Base-by-base conservation (phyloP, 2,888 invertebrate species). In the Anthrax anthrax region DNA sequence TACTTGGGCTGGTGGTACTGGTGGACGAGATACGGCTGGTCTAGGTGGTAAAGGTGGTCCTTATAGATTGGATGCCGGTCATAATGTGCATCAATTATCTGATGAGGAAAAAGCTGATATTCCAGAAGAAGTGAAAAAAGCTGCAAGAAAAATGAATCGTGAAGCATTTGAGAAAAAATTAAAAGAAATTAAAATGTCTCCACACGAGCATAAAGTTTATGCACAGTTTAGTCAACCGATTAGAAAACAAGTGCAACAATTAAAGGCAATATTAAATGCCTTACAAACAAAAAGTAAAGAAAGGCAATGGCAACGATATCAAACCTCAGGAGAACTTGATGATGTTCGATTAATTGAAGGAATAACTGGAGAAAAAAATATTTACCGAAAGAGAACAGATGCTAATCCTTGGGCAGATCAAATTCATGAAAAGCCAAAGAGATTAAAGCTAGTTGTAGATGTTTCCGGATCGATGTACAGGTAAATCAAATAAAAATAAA, bases 391-490 rank as follows among this genome's bases (percentile, higher is more conserved):
- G 13, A 72, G 94, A 37, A 76, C 82, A 4, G 90, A 91, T 52
- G 83, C 85, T 53, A 84, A 87, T 58, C 91, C 94, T 0, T 91
- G 92, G 63, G 73, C 85, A 13, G 95, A 94, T 41, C 75, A 87
- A 18, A 86, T 87, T 1, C 88, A 88, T 51, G 77, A 84, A 52
- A 85, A 84, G 59, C 92, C 96, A 3, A 97, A 96, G 67, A 72
- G 88, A 4, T 71, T 95, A 39, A 76, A 85, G 47, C 71, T 95
- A 0, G 81, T 95, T 0, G 80, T 90, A 0, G 97, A 97, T 67
- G 92, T 95, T 0, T 94, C 92, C 3, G 96, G 95, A 4, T 92
- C 91, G 54, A 96, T 96, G 95, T 96, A 96, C 62, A 79, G 90
- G 75, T 80, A 57, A 16, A 8, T 8, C 5, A 27, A 27, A 2